Conservation (phyloP, 2,888 invertebrate genomes). For the Orchestes rusci region DNA sequence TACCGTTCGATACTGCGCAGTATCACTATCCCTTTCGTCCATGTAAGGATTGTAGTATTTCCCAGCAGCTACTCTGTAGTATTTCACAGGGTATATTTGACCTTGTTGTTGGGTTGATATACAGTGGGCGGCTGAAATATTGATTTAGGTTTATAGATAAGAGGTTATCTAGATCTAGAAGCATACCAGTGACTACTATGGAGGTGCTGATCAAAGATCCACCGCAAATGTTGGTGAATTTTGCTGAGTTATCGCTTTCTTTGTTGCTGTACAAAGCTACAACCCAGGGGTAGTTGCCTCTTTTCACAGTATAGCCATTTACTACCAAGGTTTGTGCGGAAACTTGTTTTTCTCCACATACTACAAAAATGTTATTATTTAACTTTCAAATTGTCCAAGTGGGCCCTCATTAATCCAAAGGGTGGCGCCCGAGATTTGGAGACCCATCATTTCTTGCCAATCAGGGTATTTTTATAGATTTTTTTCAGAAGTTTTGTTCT, state of each 20-base stretch:
- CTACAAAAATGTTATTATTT: constrained; percentile 23
- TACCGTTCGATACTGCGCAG: constrained; percentile 33
- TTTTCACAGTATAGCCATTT: constrained; percentile 29
- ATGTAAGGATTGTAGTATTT: constrained; percentile 35
- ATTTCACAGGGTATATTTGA: constrained; percentile 7
- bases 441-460: no score
- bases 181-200: constrained; percentile 35
- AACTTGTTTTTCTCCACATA: constrained; percentile 37
- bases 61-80: constrained; percentile 33
- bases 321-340: constrained; percentile 33
- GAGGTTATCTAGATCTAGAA: neutral
- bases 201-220: constrained; percentile 35
- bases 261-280: constrained; percentile 31
- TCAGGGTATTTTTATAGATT: no score
- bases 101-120: constrained; percentile 27
- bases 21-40: constrained; percentile 30
- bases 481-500: no score
- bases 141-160: no score
- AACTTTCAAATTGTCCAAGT: constrained; percentile 1
- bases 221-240: constrained; percentile 30
- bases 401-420: no score
- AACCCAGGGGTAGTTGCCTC: constrained; percentile 39
- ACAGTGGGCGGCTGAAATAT: constrained; percentile 38
- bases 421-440: no score
- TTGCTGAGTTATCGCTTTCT: constrained; percentile 1